Percentiles rank a stretch among this genome's conserved stretches.
phyloP scores from a whole-genome alignment of 2,113 vertebrate species.

The Herpetotheres cachinnans region DNA sequence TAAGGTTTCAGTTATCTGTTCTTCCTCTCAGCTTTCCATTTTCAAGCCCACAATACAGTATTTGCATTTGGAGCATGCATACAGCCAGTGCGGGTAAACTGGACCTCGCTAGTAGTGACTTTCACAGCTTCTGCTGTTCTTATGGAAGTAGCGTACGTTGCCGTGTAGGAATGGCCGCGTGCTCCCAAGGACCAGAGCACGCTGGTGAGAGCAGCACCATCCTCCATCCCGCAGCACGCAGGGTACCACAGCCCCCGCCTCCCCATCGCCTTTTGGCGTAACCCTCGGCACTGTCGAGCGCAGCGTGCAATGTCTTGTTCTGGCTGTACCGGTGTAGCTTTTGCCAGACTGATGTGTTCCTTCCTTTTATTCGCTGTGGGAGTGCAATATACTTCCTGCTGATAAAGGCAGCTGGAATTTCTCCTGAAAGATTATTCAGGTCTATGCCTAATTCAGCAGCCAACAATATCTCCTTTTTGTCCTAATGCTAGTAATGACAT shows the following conservation, averaged over 20 bases:
- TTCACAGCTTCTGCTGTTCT: neutral
- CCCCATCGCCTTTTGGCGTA: accelerated
- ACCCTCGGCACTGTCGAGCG: accelerated
- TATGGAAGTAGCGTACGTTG: accelerated
- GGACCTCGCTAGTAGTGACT: accelerated
- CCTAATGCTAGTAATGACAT: neutral
- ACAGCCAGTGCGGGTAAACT: neutral
- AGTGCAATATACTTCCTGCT: neutral
- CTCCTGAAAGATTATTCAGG: neutral
- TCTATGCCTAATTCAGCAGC: neutral
- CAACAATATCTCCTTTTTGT: neutral
- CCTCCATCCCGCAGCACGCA: neutral
- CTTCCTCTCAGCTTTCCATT: neutral
- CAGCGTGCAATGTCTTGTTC: accelerated
- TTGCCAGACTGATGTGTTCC: neutral
- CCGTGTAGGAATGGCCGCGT: accelerated
- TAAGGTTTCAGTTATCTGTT: neutral
- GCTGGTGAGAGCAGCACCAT: no score
- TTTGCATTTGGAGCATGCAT: neutral
- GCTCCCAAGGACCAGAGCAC: accelerated
- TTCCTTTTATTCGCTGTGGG: neutral
- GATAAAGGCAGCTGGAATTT: neutral
- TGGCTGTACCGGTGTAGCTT: accelerated
- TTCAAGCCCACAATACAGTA: neutral
- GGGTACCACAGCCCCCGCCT: neutral